Conservation (phyloP, 2,888 invertebrate genomes). For the Rhamnusium bicolor region DNA sequence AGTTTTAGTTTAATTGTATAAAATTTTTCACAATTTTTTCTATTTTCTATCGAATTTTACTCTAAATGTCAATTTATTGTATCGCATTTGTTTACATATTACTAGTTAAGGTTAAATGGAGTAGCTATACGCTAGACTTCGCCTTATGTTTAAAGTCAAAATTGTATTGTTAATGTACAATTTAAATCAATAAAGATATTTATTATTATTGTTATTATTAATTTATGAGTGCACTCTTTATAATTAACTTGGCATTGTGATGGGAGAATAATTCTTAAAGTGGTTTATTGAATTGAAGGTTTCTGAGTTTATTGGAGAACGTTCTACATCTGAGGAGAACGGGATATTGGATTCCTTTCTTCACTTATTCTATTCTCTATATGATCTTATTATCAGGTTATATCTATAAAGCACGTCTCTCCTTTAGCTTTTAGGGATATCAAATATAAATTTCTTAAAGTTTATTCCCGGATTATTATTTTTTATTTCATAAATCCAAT, state of each 20-base stretch:
- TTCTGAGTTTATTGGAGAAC: slow-evolving; percentile 21
- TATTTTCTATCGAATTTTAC: too few species aligned
- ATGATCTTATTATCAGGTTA: slow-evolving; percentile 28
- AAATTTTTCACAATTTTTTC: too few species aligned
- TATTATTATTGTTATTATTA: too few species aligned
- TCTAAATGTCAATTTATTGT: too few species aligned
- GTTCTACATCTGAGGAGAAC: background rate
- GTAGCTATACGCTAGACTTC: too few species aligned
- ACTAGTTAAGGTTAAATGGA: too few species aligned
- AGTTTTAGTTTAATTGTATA: too few species aligned
- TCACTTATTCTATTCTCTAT: slow-evolving; percentile 32
- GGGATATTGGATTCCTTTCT: slow-evolving; percentile 30
- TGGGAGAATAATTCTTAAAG: slow-evolving; percentile 18
- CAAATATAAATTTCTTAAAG: background rate
- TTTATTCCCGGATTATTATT: slow-evolving; percentile 9
- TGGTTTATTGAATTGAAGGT: slow-evolving; percentile 26
- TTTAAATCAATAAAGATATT: too few species aligned
- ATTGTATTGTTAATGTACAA: too few species aligned
- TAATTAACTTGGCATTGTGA: slow-evolving; percentile 18
- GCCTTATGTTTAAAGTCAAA: too few species aligned
- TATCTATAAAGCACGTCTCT: slow-evolving; percentile 14
- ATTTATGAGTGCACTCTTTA: slow-evolving; percentile 3
- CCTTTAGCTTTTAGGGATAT: background rate
- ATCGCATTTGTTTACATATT: too few species aligned
- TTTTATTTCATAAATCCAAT: background rate